Base-by-base conservation (phyloP, 2,113 vertebrate species). In the Gobiocypris rarus region DNA sequence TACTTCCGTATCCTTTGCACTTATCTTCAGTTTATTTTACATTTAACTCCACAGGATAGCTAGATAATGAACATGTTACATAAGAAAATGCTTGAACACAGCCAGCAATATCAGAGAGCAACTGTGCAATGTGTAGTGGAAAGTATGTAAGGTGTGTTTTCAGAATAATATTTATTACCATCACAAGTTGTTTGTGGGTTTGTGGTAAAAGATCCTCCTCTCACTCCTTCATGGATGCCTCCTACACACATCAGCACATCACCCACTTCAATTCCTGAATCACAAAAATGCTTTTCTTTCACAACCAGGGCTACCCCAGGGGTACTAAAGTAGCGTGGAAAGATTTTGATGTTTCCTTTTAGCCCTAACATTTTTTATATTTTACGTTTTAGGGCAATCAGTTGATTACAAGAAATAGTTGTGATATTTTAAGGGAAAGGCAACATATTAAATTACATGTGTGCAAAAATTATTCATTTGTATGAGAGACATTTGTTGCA, bases 221-320 rank as follows among this genome's bases (percentile, higher is more conserved):
- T 90, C 87, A 90, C 89, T 91, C 89, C 84, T 86, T 74, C 67
- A 45, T 48, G 45, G 41, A 52, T 61, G 24, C 71, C 69, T 24
- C 76, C 50, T 84, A 85, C 76, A 83, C 81, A 80, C 76, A 43
- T 69, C 70, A 75, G 22, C 74, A 11, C 52, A 52, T 74, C 78
- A 54, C 78, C 78, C 77, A 71, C 77, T 54, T 5, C 24, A 70
- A 54, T 19, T 58, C 59, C 11, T 84, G 50, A 34, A 70, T 34
- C 15, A 81, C 8, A 45, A 75, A 45, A 56, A 3, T 24, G 26
- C 7, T 82, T 61, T 22, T n/a, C 45, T 54, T 45, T 56, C 67
- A 34, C 2, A 43, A 26, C 3, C 54, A 52, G 5, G 11, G 19
- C 3, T 54, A 17, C 28, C 34, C 24, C 9, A 69, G 22, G 38